Evolutionary conservation across 1,140 invertebrate species (phyloP).

Genomic region (Drosophila grimshawi): DNA sequence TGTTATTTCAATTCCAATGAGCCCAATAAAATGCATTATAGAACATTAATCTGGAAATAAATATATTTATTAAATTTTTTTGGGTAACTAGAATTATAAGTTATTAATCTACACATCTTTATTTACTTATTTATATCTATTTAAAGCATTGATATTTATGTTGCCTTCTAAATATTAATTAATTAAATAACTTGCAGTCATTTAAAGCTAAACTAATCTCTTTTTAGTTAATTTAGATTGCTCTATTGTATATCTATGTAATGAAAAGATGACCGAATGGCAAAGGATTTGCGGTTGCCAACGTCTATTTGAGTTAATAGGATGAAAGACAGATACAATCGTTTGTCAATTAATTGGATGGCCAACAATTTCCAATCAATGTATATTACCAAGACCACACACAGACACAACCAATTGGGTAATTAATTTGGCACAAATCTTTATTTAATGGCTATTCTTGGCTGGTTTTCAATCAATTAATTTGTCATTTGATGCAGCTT

Average conservation of each 20-base stretch:
- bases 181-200: background rate
- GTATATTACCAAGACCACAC: constrained; percentile 41
- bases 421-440: constrained; percentile 43
- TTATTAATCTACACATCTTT: no score
- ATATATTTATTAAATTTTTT: no score
- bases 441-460: constrained; percentile 43
- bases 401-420: constrained; percentile 5
- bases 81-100: no score
- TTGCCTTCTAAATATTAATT: background rate
- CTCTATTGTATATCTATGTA: background rate
- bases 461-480: constrained; percentile 59
- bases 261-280: background rate
- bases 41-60: no score
- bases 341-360: constrained; percentile 50
- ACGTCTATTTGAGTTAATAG: constrained; percentile 8
- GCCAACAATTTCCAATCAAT: constrained; percentile 46
- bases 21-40: no score
- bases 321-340: constrained; percentile 22
- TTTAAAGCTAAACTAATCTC: no score
- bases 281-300: background rate
- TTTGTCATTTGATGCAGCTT: constrained; percentile 69
- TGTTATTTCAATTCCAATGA: no score
- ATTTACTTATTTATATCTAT: no score
- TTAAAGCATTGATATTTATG: no score
- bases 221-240: background rate